Base-by-base conservation (phyloP, 2,888 invertebrate genomes). In the Melanargia galathea region DNA sequence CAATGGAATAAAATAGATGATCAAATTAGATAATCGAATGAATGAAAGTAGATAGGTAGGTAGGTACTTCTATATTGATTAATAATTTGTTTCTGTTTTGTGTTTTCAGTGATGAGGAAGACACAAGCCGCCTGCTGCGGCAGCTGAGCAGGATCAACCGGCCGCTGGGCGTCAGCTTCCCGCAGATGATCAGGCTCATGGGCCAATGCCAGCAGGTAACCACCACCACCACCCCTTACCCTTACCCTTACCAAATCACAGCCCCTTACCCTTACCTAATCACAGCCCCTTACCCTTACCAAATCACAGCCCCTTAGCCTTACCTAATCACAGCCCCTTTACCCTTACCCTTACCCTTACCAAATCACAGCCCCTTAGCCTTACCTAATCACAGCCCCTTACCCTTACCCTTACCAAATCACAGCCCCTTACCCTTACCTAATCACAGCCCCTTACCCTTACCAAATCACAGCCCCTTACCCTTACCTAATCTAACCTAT, bases 111-210 rank as follows among this genome's bases (percentile, higher is more conserved):
- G 94, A 95, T 76, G 94, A 95, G 30, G 93, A 93, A 22, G 95
- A 96, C 81, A 94, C 94, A 11, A 83, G 87, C 57, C 92, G 93
- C 16, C 91, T 95, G 10, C 90, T 96, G 62, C 92, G 92, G 22
- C 93, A 94, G 74, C 86, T 96, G 64, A 92, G 93, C 61, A 82
- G 89, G 61, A 91, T 93, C 70, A 93, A 94, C 74, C 84, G 92
- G 33, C 95, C 96, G 0, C 86, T 94, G 45, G 92, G 90, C 66
- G 94, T 96, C 68, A 91, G 92, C 54, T 95, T 97, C 80, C 83
- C 87, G 1, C 95, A 96, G 82, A 97, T 97, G 95, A 90, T 95
- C 64, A 93, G 93, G 71, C 92, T 97, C 46, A 96, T 97, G 96
- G 83, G 92, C n/a, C 95, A 96, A 77, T 97, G 97, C 74, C 95